Evolutionary conservation across 2,888 invertebrate genomes (phyloP).

Genomic region (Mesochorus sp.): DNA sequence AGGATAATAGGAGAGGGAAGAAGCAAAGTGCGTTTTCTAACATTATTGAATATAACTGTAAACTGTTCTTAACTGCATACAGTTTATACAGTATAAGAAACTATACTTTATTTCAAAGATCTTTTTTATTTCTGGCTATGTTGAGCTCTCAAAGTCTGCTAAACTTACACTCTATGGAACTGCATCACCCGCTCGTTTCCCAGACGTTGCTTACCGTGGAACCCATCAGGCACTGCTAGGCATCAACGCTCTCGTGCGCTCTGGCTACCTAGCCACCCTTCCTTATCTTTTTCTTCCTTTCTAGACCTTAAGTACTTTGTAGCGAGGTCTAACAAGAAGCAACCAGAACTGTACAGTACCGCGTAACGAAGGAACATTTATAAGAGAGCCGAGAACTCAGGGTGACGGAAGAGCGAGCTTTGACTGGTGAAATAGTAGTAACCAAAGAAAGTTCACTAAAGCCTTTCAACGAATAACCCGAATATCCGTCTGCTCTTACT

Average conservation of each 20-base stretch:
- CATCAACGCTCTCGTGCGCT: conserved; percentile 23
- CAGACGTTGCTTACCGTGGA: conserved; percentile 48
- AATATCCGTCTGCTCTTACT: conserved; percentile 15
- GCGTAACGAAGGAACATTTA: conserved; percentile 34
- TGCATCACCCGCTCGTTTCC: conserved; percentile 65
- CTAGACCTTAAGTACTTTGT: conserved; percentile 64
- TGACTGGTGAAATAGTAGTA: conserved; percentile 39
- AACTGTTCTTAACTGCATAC: not conserved
- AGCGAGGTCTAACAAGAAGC: conserved; percentile 63
- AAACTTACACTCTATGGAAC: conserved; percentile 51
- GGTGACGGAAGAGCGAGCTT: conserved; percentile 6
- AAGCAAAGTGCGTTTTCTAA: not conserved
- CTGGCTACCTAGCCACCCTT: conserved; percentile 16
- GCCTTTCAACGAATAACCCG: conserved; percentile 43
- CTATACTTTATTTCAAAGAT: conserved; percentile 29
- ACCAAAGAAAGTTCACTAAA: conserved; percentile 48
- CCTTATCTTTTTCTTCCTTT: conserved; percentile 39
- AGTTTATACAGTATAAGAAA: conserved; percentile 1
- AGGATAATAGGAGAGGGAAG: conserved; percentile 1
- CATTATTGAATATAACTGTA: not conserved
- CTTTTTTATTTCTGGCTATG: conserved; percentile 41
- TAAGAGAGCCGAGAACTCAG: conserved; percentile 20
- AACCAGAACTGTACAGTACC: conserved; percentile 53
- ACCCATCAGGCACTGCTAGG: conserved; percentile 34
- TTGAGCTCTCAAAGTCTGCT: conserved; percentile 26